Conservation (phyloP, 2,113 vertebrate species). For the Nyctereutes procyonoides region DNA sequence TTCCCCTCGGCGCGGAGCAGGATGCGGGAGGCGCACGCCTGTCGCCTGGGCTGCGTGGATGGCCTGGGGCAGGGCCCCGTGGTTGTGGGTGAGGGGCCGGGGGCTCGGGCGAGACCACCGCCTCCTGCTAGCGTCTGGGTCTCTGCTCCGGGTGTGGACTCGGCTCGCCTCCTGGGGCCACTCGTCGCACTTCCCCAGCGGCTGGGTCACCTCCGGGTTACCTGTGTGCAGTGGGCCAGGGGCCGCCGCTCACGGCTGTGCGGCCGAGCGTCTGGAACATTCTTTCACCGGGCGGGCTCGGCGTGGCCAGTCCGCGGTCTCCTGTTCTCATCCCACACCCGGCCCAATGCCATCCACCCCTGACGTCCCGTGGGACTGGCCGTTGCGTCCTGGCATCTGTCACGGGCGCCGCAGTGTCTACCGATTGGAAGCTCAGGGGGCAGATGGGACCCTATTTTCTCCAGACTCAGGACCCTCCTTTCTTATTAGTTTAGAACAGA, state of each 20-base stretch:
- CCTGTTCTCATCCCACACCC: too few species aligned
- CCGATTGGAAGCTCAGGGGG: too few species aligned
- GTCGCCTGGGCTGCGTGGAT: too few species aligned
- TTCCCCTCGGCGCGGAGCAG: not conserved
- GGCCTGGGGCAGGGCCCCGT: not conserved
- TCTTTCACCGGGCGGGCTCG: not conserved
- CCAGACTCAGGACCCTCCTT: not conserved
- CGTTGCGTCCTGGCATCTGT: not conserved
- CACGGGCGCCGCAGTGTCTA: too few species aligned
- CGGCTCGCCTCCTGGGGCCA: too few species aligned
- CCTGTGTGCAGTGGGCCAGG: rapidly evolving
- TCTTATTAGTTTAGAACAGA: not conserved
- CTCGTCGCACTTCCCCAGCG: too few species aligned
- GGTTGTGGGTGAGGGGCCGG: not conserved
- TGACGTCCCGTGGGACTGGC: not conserved
- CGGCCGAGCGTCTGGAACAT: not conserved
- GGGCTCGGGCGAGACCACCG: rapidly evolving
- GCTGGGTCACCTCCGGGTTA: not conserved
- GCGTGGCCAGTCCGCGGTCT: too few species aligned
- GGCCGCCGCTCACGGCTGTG: not conserved
- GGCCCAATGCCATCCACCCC: not conserved
- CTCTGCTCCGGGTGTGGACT: rapidly evolving
- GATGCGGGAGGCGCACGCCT: rapidly evolving
- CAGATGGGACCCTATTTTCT: not conserved
- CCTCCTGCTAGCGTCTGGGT: not conserved